These are phyloP conservation scores for Apotomis betuletana DNA, from an alignment of 2,888 invertebrate genomes.

Conservation along the genomic window DNA sequence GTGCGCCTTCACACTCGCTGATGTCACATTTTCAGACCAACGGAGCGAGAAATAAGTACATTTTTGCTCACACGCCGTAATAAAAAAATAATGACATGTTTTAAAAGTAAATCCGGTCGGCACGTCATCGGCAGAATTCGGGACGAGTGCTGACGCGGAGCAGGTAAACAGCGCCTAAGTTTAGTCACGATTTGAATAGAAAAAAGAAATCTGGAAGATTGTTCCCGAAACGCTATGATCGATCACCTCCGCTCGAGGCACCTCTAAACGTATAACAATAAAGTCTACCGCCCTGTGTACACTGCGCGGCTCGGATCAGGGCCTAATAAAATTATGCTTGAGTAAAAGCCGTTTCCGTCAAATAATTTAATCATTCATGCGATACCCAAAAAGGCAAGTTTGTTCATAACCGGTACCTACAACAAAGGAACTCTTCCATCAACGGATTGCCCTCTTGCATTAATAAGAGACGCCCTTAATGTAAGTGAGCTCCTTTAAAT, in stretches of 20 bases:
- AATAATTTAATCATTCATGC: constrained; percentile 44
- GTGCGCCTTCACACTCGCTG: constrained; percentile 74
- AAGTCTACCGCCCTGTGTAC: constrained; percentile 20
- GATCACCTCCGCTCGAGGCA: constrained; percentile 33
- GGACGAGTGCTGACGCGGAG: constrained; percentile 15
- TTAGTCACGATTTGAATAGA: constrained; percentile 37
- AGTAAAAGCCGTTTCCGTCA: constrained; percentile 43
- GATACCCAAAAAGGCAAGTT: constrained; percentile 45
- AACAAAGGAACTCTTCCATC: constrained; percentile 46
- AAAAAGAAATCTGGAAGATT: constrained; percentile 33
- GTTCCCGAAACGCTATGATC: constrained; percentile 21
- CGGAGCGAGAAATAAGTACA: constrained; percentile 84
- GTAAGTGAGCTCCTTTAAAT: constrained; percentile 61
- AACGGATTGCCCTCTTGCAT: constrained; percentile 44
- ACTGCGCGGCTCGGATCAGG: constrained; percentile 33
- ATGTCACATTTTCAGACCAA: constrained; percentile 82
- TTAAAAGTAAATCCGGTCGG: constrained; percentile 71
- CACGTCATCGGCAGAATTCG: constrained; percentile 24
- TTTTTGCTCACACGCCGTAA: constrained; percentile 79
- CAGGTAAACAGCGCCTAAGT: constrained; percentile 39
- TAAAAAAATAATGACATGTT: constrained; percentile 81
- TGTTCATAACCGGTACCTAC: constrained; percentile 43
- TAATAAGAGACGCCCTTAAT: constrained; percentile 47
- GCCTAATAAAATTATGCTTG: constrained; percentile 42
- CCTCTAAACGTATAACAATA: constrained; percentile 34